These are phyloP conservation scores for Ceuthmochares aereus DNA, from an alignment of 2,113 vertebrate species.

Conservation along the genomic window DNA sequence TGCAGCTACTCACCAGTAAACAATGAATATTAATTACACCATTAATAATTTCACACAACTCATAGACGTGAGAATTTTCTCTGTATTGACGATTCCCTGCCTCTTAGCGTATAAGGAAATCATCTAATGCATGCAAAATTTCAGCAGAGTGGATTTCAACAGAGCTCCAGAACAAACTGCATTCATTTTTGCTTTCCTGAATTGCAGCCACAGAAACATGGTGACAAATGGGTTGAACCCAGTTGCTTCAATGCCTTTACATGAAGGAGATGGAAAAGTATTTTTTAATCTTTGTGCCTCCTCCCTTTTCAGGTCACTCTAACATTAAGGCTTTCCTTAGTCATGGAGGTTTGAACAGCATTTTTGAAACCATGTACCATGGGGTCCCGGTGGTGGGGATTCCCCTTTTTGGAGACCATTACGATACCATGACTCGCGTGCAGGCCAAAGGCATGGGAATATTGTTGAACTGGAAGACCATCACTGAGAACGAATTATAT, in stretches of 20 bases:
- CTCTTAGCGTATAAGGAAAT: background rate
- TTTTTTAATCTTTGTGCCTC: background rate
- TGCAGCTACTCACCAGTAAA: background rate
- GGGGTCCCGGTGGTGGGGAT: conserved; percentile 96
- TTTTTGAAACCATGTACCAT: conserved; percentile 99
- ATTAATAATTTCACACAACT: background rate
- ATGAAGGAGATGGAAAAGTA: background rate
- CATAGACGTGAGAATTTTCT: fast-evolving
- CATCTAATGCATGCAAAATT: background rate
- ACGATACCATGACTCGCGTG: conserved; percentile 97
- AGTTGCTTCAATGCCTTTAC: background rate
- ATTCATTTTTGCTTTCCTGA: background rate
- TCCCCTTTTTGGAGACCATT: conserved; percentile 97
- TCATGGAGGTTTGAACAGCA: conserved; percentile 96
- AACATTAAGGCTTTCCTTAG: conserved; percentile 94
- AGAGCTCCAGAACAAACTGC: background rate
- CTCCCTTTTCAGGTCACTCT: conserved; percentile 82
- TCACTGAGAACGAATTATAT: conserved; percentile 87
- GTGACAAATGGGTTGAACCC: background rate
- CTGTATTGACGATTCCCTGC: background rate
- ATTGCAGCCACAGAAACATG: fast-evolving
- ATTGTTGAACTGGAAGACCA: conserved; percentile 92
- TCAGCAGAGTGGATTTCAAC: background rate
- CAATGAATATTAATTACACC: background rate
- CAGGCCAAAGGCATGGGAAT: conserved; percentile 98